Conservation (phyloP, 2,888 invertebrate genomes). For the Noctua janthe region DNA sequence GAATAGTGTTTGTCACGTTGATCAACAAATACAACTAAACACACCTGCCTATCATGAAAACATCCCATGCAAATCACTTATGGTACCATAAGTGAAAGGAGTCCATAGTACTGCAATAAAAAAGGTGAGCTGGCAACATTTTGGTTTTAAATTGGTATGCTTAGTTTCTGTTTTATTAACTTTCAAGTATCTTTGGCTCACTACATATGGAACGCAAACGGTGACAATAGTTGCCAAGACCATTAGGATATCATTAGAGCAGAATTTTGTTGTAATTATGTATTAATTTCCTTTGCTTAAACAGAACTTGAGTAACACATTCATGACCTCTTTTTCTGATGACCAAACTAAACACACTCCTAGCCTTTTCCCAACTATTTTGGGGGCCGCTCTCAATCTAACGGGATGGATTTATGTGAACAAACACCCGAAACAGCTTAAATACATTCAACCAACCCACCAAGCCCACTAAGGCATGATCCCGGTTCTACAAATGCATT, state of each 20-base stretch:
- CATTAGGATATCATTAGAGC: neutral
- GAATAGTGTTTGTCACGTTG: neutral
- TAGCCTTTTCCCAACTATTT: neutral
- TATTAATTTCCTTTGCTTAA: neutral
- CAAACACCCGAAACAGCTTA: neutral
- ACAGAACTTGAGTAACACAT: neutral
- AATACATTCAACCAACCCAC: neutral
- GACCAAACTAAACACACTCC: neutral
- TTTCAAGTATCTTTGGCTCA: neutral
- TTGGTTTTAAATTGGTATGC: conserved; percentile 15
- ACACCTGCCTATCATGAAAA: neutral
- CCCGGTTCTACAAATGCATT: neutral
- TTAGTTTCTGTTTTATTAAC: conserved; percentile 7
- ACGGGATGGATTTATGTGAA: neutral
- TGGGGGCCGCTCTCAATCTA: no score
- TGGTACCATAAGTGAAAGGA: conserved; percentile 32
- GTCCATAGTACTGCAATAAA: conserved; percentile 14
- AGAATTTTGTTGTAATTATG: neutral
- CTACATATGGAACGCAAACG: neutral
- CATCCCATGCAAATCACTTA: neutral
- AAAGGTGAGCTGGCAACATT: conserved; percentile 56
- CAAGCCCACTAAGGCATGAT: neutral
- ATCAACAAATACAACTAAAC: conserved; percentile 15
- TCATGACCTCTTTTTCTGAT: neutral
- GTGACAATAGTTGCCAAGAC: neutral